Evolutionary conservation across 2,113 vertebrate genomes (phyloP).

Genomic region (Muscicapa adusta): DNA sequence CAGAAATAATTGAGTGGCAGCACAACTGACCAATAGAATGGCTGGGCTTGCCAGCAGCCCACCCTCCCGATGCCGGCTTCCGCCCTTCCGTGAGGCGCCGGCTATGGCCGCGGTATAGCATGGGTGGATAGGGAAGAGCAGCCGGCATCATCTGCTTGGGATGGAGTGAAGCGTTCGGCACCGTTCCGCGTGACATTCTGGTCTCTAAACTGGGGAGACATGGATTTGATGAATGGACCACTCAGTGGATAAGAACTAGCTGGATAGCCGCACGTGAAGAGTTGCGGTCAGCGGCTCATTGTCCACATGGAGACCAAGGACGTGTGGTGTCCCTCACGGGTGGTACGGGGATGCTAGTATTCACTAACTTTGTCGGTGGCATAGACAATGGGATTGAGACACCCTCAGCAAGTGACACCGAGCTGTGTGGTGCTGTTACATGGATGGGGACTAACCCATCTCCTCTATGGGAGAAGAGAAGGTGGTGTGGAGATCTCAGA

Average conservation of each 20-base stretch:
- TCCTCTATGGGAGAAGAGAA: background rate
- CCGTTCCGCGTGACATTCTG: background rate
- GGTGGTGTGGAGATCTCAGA: background rate
- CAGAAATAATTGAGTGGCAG: background rate
- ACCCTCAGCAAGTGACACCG: background rate
- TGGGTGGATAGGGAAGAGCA: no score
- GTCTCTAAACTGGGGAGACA: no score
- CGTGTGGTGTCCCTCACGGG: background rate
- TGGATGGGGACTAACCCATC: background rate
- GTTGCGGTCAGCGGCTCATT: background rate
- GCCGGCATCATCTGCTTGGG: background rate
- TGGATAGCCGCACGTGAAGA: background rate
- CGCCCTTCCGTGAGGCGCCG: background rate
- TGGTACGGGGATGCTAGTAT: no score
- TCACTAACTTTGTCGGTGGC: background rate
- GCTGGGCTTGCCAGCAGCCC: fast-evolving
- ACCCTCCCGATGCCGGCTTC: background rate
- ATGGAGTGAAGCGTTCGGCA: background rate
- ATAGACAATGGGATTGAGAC: background rate
- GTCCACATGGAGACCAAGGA: background rate
- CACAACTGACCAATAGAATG: fast-evolving
- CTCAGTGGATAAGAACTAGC: background rate
- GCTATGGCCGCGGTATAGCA: fast-evolving
- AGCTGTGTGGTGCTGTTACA: background rate
- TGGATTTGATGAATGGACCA: background rate